Base-by-base conservation (phyloP, 2,113 vertebrate genomes). In the Plecotus auritus region DNA sequence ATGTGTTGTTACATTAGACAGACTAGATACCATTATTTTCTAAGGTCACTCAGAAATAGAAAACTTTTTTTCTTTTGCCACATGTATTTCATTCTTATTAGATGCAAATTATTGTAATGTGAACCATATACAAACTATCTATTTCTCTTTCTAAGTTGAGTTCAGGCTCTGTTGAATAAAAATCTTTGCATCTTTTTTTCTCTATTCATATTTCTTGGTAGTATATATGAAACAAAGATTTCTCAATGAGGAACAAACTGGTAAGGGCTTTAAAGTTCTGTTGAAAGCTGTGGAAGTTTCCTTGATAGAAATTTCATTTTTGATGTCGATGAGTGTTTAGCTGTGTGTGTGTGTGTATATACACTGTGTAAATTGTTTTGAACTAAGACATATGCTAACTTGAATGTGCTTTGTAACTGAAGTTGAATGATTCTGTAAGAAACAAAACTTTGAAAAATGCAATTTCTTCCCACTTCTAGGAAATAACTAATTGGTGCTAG, bases 371-470 rank as follows among this genome's bases (percentile, higher is more conserved):
- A n/a, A 51, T 51, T 77, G 74, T 77, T 51, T 12, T 49, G 30
- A 77, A 16, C 76, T 73, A 51, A 96, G 92, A 89, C 85, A 40
- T 69, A 47, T 1, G 3, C 35, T 83, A 70, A 94, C 83, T 90
- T 93, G 91, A 90, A 93, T 96, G 69, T 95, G 83, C 85, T 93
- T 96, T 93, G 66, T 95, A 91, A 59, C 70, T 88, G 78, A 93
- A 93, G 83, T 92, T 94, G 87, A 97, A 93, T 97, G 94, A 96
- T 67, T 96, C 88, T 92, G 51, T 93, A 94, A 94, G 85, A 96
- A 97, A 86, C 72, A 95, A 90, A 88, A 93, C 76, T 95, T 88
- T 96, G 88, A 94, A 95, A 96, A 96, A 94, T 94, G 95, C 30
- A 72, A n/a, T 80, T 94, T 87, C 82, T 95, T 26, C 86, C 97